Evolutionary conservation across 2,797 vertebrate species (phyloP), one percentile per base, ranked within the genome.

Genomic region (Rhinophrynus dorsalis): DNA sequence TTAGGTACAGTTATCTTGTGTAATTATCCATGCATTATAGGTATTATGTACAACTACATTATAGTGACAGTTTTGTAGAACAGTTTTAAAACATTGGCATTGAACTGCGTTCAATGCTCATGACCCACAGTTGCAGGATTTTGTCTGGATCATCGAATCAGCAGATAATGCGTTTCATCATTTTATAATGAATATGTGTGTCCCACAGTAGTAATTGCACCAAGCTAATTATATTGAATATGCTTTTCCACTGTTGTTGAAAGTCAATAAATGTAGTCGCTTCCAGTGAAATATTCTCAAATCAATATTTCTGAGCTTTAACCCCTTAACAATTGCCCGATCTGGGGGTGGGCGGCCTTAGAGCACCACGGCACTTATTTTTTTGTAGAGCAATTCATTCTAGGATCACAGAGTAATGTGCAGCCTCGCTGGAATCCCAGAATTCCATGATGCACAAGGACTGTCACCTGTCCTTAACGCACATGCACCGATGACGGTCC

Each of bases 171-270:
- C 55, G 47, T 66, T 59, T 73, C 54, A 73, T 73, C 61, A 60
- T 73, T 73, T 62, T 66, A 60, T 73, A 67, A 73, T 73, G 59
- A 73, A 67, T 54, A 47, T 60, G 62, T 66, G 57, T 44, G 55
- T 73, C 35, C 62, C 55, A 73, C 47, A 33, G 45, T 54, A 33
- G 70, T 59, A 73, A 73, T 67, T 66, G 54, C 55, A 60, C 51
- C 61, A 67, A 52, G 55, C 35, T 73, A 67, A 73, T 73, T 67
- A 67, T 67, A 50, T 42, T 24, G 27, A 67, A 73, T 67, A 20
- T 35, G 35, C 35, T 67, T 67, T 66, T 66, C 12, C 44, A 2
- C 44, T 15, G 24, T 40, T 59, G 44, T 66, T 51, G 44, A 65
- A 48, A 65, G 69, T 72, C 54, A 72, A 66, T 65, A 72, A 57